These are phyloP conservation scores for Dreissena polymorpha DNA, from an alignment of 1,140 invertebrate genomes.

Conservation along the genomic window DNA sequence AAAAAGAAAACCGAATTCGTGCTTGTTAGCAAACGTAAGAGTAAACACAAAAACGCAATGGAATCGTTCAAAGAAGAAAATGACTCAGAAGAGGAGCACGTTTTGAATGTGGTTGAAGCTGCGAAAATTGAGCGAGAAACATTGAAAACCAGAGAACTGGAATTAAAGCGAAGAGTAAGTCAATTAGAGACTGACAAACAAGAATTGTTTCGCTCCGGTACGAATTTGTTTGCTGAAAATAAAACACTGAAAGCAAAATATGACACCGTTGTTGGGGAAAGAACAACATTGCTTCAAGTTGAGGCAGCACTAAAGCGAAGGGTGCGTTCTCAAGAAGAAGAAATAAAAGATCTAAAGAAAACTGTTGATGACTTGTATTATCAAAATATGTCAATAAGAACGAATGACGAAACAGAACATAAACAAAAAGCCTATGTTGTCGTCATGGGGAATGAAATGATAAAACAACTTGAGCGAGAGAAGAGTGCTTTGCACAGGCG, in stretches of 20 bases:
- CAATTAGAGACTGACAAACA: conserved; percentile 47
- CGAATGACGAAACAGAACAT: conserved; percentile 36
- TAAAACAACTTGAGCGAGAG: conserved; percentile 44
- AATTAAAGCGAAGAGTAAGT: conserved; percentile 25
- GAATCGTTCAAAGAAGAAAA: conserved; percentile 35
- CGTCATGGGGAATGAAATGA: conserved; percentile 48
- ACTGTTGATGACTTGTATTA: conserved; percentile 52
- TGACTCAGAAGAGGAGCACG: conserved; percentile 50
- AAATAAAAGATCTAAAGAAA: conserved; percentile 49
- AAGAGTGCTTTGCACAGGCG: conserved; percentile 45
- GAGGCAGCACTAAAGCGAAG: conserved; percentile 45
- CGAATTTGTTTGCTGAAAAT: conserved; percentile 46
- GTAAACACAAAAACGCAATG: not conserved
- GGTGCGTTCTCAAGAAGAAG: conserved; percentile 23
- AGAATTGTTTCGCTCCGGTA: conserved; percentile 47
- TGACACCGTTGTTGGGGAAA: conserved; percentile 17
- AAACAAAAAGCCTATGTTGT: conserved; percentile 46
- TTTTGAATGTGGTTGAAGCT: conserved; percentile 34
- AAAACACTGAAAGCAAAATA: conserved; percentile 29
- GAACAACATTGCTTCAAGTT: conserved; percentile 27
- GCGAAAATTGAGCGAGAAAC: conserved; percentile 29
- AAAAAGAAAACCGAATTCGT: conserved; percentile 50
- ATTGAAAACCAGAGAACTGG: conserved; percentile 17
- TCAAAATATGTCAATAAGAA: conserved; percentile 47
- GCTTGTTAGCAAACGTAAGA: conserved; percentile 41